Percentiles rank a stretch among this genome's conserved stretches.
phyloP scores from a whole-genome alignment of 2,797 vertebrate species.

The Tamandua tetradactyla region DNA sequence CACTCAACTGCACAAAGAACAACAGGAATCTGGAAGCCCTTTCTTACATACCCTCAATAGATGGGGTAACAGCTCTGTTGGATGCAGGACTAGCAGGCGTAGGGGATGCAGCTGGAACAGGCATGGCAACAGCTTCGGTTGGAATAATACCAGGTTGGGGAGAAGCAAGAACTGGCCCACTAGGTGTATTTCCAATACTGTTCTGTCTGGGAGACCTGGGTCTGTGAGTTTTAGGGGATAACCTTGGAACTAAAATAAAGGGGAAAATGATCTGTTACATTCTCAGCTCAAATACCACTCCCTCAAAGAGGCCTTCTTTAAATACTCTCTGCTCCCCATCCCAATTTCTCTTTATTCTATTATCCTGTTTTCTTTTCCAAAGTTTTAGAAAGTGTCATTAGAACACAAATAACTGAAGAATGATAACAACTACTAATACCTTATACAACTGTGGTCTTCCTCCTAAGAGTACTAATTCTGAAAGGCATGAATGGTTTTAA shows the following conservation, averaged over 20 bases:
- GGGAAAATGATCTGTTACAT: slow-evolving; percentile 74
- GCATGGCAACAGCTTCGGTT: slow-evolving; percentile 89
- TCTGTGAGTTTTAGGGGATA: slow-evolving; percentile 92
- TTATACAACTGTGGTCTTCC: neutral
- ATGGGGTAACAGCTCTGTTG: slow-evolving; percentile 91
- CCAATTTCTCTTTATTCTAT: neutral
- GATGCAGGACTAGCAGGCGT: slow-evolving; percentile 93
- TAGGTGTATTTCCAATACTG: slow-evolving; percentile 87
- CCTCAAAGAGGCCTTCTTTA: slow-evolving; percentile 7
- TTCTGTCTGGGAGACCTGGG: slow-evolving; percentile 97
- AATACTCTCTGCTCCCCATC: neutral
- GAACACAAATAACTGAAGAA: slow-evolving; percentile 39
- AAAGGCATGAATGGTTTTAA: neutral
- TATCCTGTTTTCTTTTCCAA: neutral
- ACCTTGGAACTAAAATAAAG: slow-evolving; percentile 86
- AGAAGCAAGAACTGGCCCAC: slow-evolving; percentile 91
- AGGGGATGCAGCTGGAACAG: slow-evolving; percentile 92
- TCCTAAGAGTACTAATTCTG: neutral
- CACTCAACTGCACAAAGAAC: neutral
- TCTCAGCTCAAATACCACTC: slow-evolving; percentile 43
- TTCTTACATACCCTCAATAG: slow-evolving; percentile 90
- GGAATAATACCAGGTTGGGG: slow-evolving; percentile 93
- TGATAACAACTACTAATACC: slow-evolving; percentile 13
- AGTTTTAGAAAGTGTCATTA: neutral
- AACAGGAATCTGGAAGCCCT: neutral